Evolutionary conservation across 2,888 invertebrate species (phyloP).

Genomic region (Polietes domitor): DNA sequence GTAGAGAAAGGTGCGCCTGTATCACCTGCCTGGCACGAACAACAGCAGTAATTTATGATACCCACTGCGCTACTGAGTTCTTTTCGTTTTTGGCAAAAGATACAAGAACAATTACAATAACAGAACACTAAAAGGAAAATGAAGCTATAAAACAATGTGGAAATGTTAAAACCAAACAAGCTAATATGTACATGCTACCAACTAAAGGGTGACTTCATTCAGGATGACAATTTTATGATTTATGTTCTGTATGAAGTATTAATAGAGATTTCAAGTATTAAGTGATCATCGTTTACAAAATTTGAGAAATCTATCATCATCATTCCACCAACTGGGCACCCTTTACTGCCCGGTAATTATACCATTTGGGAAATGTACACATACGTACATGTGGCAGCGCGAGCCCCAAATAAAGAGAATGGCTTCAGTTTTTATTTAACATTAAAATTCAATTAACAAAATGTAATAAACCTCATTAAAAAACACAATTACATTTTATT

Average conservation of each 20-base stretch:
- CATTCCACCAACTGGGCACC: not conserved
- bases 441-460: constrained; percentile 5
- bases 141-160: not conserved
- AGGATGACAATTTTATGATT: no score
- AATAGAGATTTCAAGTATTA: no score
- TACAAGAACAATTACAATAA: no score
- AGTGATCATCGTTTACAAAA: no score
- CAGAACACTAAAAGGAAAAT: not conserved
- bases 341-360: not conserved
- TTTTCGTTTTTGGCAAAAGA: no score
- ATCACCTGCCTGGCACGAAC: no score
- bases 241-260: no score
- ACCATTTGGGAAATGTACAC: not conserved
- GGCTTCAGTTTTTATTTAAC: not conserved
- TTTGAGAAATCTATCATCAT: no score
- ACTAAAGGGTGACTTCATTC: not conserved
- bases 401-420: not conserved
- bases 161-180: not conserved
- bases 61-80: no score
- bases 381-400: not conserved
- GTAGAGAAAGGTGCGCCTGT: no score
- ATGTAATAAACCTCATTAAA: constrained; percentile 6
- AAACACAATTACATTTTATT: not conserved
- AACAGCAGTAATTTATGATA: no score
- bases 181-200: not conserved